Evolutionary conservation across 2,797 vertebrate genomes (phyloP).

Genomic region (Chaetodon trifasciatus): DNA sequence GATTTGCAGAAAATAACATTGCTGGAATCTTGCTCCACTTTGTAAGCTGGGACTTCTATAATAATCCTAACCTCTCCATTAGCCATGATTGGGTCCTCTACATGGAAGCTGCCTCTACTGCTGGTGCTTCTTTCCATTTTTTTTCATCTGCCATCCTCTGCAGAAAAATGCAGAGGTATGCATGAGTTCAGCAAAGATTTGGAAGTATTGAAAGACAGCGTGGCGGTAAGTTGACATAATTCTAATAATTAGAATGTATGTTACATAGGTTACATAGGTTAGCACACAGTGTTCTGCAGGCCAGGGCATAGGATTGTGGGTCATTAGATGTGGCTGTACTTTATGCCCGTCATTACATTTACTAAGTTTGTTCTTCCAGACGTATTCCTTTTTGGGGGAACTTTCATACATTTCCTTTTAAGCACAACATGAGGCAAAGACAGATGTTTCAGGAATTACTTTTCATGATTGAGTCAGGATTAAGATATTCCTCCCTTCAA

Average conservation of each 20-base stretch:
- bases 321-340: background rate
- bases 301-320: background rate
- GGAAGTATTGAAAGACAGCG: fast-evolving
- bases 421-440: background rate
- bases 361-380: background rate
- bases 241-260: background rate
- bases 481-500: background rate
- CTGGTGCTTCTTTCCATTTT: conserved; percentile 42
- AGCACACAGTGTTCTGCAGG: background rate
- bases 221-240: conserved; percentile 43
- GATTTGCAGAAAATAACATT: background rate
- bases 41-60: background rate
- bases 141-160: background rate
- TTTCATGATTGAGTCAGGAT: background rate
- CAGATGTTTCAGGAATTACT: background rate
- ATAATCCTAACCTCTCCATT: background rate
- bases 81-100: conserved; percentile 31
- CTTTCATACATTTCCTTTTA: background rate
- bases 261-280: background rate
- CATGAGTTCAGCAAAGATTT: fast-evolving
- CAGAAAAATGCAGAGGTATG: fast-evolving
- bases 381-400: background rate
- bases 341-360: background rate
- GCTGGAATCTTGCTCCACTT: background rate
- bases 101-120: conserved; percentile 40